These are phyloP conservation scores for Oplegnathus fasciatus DNA, from an alignment of 2,113 vertebrate species.

Conservation along the genomic window DNA sequence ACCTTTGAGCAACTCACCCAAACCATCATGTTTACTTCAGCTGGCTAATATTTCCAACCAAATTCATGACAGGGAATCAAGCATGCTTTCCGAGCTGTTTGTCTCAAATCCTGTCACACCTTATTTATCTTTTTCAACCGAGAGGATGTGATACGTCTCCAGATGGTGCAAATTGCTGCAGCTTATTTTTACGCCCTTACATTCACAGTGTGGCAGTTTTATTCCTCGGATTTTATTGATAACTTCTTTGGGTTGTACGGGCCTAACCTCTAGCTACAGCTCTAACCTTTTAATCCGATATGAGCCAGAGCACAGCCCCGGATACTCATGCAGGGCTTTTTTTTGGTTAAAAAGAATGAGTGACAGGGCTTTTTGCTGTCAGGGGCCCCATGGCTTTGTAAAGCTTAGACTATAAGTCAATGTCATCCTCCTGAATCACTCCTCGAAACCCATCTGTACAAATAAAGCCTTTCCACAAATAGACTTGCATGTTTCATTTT, in stretches of 20 bases:
- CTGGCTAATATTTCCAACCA: not conserved
- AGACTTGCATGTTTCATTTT: conserved; percentile 14
- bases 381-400: conserved; percentile 23
- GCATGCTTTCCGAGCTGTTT: not conserved
- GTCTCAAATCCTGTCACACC: conserved; percentile 8
- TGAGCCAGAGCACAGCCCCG: conserved; percentile 26
- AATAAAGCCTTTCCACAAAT: conserved; percentile 22
- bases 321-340: conserved; percentile 9
- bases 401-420: conserved; percentile 50
- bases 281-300: conserved; percentile 51
- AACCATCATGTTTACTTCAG: conserved; percentile 9
- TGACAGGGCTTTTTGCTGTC: conserved; percentile 33
- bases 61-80: conserved; percentile 1
- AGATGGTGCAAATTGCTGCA: not conserved
- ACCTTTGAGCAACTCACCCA: conserved; percentile 1
- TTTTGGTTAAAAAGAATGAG: conserved; percentile 36
- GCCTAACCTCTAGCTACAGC: conserved; percentile 25
- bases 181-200: conserved; percentile 11
- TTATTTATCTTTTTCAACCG: conserved; percentile 6
- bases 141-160: not conserved
- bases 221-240: conserved; percentile 18
- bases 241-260: conserved; percentile 20
- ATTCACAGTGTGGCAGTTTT: not conserved
- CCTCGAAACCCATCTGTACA: conserved; percentile 24
- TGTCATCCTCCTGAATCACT: conserved; percentile 43